These are phyloP conservation scores for Ischnura elegans DNA, from an alignment of 2,888 invertebrate genomes.

Conservation along the genomic window DNA sequence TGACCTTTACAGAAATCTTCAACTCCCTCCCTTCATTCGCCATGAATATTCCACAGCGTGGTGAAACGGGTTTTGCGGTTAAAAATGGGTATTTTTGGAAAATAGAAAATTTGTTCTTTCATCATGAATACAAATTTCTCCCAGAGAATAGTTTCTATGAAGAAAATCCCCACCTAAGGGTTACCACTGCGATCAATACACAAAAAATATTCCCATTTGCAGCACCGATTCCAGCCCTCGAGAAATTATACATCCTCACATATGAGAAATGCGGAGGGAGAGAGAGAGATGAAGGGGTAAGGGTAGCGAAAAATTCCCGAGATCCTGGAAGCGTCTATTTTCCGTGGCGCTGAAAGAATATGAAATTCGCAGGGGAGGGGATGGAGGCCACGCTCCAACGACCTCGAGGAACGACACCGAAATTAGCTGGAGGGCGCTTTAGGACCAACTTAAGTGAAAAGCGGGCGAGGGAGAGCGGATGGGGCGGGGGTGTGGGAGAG, in stretches of 20 bases:
- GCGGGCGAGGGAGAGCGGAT: neutral
- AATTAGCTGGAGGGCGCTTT: neutral
- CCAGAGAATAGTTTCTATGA: no score
- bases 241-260: neutral
- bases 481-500: neutral
- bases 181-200: neutral
- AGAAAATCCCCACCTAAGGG: no score
- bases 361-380: neutral
- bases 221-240: neutral
- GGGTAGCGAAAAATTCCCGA: neutral
- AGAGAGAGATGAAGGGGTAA: neutral
- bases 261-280: neutral
- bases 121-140: no score
- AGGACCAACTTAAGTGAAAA: slow-evolving; percentile 14
- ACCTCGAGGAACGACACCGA: slow-evolving; percentile 27
- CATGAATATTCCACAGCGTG: no score
- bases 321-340: neutral
- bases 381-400: neutral
- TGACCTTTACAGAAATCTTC: no score
- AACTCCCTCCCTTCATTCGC: no score
- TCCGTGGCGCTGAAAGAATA: neutral
- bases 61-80: no score
- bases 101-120: no score
- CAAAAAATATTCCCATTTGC: neutral
- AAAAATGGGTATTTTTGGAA: no score